Evolutionary conservation across 2,888 invertebrate species (phyloP).

Genomic region (Eupithecia subumbrata): DNA sequence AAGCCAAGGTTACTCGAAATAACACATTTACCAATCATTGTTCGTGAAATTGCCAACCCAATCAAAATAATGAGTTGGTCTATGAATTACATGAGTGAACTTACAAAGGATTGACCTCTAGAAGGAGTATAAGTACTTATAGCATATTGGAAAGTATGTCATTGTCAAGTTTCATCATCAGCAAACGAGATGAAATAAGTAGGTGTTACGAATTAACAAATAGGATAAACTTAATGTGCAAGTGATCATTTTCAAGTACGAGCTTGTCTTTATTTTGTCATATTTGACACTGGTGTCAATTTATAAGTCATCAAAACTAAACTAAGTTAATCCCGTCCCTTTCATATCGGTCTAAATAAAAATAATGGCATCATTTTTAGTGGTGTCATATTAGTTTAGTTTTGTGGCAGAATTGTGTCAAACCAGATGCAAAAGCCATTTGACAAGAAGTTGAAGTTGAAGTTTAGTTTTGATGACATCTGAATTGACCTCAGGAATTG

Average conservation of each 20-base stretch:
- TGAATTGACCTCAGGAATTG: too few species aligned
- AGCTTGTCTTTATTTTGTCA: background rate
- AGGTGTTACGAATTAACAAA: slow-evolving; percentile 49
- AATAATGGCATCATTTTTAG: too few species aligned
- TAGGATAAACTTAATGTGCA: slow-evolving; percentile 23
- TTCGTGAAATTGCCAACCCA: slow-evolving; percentile 25
- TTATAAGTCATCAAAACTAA: too few species aligned
- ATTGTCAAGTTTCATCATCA: slow-evolving; percentile 67
- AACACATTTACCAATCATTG: background rate
- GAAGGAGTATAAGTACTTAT: slow-evolving; percentile 50
- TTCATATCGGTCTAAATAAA: too few species aligned
- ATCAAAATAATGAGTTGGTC: slow-evolving; percentile 29
- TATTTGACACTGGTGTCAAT: too few species aligned
- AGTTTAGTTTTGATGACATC: too few species aligned
- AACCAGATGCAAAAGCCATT: too few species aligned
- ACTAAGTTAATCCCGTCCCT: too few species aligned
- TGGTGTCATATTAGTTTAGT: too few species aligned
- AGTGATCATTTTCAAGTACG: background rate
- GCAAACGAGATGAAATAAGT: slow-evolving; percentile 43
- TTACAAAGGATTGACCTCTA: slow-evolving; percentile 39
- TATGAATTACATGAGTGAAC: slow-evolving; percentile 23
- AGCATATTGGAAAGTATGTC: slow-evolving; percentile 71
- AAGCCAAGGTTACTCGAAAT: slow-evolving; percentile 1
- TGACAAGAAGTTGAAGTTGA: too few species aligned
- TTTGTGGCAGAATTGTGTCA: too few species aligned